These are phyloP conservation scores for Ancistrus triradiatus DNA, from an alignment of 2,113 vertebrate species.

Conservation along the genomic window DNA sequence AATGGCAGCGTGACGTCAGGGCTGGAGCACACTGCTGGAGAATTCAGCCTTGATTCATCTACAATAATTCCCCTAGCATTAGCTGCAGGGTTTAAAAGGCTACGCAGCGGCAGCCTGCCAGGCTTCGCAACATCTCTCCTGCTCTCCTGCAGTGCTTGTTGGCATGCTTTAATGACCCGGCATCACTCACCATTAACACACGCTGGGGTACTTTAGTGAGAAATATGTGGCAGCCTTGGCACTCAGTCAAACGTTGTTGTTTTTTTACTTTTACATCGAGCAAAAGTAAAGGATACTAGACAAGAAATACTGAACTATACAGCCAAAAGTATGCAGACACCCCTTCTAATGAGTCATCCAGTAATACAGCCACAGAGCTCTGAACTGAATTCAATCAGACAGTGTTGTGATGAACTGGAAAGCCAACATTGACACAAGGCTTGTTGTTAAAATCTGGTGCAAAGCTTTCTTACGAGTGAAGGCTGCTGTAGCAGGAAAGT, in stretches of 20 bases:
- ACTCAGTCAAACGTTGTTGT: not conserved
- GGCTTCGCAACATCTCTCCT: not conserved
- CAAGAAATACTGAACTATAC: no score
- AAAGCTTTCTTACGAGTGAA: no score
- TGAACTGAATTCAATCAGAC: no score
- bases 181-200: conserved; percentile 27
- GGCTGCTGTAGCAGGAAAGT: no score
- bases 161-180: not conserved
- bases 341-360: no score
- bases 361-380: no score
- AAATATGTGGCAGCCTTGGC: not conserved
- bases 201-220: not conserved
- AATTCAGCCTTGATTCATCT: conserved; percentile 67
- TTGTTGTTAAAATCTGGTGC: no score
- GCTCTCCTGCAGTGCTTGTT: conserved; percentile 5
- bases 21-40: conserved; percentile 42
- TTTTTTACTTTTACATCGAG: not conserved
- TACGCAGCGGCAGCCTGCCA: conserved; percentile 24
- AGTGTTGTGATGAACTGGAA: no score
- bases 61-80: conserved; percentile 61
- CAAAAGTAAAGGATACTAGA: no score
- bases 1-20: conserved; percentile 56
- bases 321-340: no score
- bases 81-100: conserved; percentile 48
- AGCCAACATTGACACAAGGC: no score